phyloP scores from a whole-genome alignment of 2,113 vertebrate species.

The Brienomyrus brachyistius region DNA sequence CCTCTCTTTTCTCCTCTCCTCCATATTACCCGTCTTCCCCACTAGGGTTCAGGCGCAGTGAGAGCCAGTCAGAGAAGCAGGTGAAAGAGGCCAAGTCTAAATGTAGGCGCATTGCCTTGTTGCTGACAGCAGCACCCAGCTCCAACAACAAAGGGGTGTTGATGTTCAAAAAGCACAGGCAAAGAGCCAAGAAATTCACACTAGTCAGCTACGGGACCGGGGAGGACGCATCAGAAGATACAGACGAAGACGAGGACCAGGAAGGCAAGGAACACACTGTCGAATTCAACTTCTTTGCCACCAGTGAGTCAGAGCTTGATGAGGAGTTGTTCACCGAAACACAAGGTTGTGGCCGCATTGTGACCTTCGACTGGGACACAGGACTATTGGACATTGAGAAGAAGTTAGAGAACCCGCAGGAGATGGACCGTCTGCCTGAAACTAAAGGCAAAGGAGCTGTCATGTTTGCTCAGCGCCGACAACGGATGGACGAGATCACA shows the following conservation, averaged over 20 bases:
- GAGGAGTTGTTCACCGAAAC: constrained; percentile 70
- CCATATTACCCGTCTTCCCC: constrained; percentile 21
- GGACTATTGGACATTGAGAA: constrained; percentile 77
- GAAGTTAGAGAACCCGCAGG: constrained; percentile 60
- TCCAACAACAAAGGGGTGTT: constrained; percentile 93
- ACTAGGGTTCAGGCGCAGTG: constrained; percentile 83
- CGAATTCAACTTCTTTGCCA: constrained; percentile 68
- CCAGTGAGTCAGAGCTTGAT: constrained; percentile 73
- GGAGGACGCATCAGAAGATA: constrained; percentile 69
- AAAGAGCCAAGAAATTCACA: constrained; percentile 87
- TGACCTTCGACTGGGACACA: constrained; percentile 80
- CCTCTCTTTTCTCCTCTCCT: constrained; percentile 27
- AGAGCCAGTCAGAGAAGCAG: constrained; percentile 93
- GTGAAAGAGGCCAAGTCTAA: constrained; percentile 95
- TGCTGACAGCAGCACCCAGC: constrained; percentile 82
- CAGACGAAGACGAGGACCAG: constrained; percentile 61
- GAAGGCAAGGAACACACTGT: constrained; percentile 56
- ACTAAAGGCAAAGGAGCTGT: constrained; percentile 86
- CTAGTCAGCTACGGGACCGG: constrained; percentile 97
- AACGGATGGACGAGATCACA: constrained; percentile 85
- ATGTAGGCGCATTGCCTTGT: constrained; percentile 95
- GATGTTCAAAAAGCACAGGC: constrained; percentile 95
- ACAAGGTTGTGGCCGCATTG: constrained; percentile 57
- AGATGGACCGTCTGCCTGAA: constrained; percentile 84
- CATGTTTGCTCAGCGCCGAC: constrained; percentile 88